Conservation (phyloP, 2,113 vertebrate genomes). For the Pelecanoides urinatrix region DNA sequence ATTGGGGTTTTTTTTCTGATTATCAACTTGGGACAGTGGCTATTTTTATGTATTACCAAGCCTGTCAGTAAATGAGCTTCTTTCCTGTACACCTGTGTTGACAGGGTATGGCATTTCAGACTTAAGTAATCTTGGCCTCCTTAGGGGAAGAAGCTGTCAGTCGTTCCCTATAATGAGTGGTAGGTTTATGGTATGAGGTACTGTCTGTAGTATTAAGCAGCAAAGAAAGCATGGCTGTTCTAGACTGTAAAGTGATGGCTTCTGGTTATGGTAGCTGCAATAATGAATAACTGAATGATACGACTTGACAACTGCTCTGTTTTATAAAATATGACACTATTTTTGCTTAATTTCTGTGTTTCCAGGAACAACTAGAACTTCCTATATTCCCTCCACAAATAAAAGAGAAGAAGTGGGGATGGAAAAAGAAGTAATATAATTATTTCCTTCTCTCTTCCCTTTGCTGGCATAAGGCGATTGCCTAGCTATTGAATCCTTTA, state of each 20-base stretch:
- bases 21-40: background rate
- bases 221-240: background rate
- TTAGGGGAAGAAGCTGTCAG: conserved; percentile 45
- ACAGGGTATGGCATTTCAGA: conserved; percentile 11
- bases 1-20: background rate
- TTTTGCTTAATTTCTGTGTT: conserved; percentile 13
- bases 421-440: background rate
- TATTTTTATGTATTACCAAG: background rate
- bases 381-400: background rate
- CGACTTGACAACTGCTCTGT: background rate
- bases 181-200: background rate
- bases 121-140: conserved; percentile 17
- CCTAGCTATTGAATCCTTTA: background rate
- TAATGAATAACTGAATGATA: background rate
- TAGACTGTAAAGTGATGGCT: background rate
- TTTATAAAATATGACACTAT: background rate
- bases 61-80: background rate
- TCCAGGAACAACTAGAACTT: background rate
- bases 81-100: background rate
- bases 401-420: background rate
- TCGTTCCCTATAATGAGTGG: conserved; percentile 24
- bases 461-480: background rate
- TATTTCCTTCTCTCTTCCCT: background rate
- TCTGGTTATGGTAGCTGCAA: background rate
- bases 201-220: background rate